Conservation (phyloP, 2,113 vertebrate genomes). For the Odobenus rosmarus region DNA sequence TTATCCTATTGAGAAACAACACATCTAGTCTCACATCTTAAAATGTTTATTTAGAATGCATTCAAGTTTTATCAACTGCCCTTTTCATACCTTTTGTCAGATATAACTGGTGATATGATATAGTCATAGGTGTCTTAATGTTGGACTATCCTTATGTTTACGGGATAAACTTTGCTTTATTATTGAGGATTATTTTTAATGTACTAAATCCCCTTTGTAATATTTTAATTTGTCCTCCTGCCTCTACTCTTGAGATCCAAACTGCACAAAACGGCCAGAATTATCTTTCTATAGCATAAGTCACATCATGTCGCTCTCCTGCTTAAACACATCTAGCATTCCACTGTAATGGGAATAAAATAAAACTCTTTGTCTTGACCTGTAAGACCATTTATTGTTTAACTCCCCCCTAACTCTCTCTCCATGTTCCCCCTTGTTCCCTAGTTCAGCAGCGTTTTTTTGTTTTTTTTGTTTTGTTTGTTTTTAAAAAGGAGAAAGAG, state of each 20-base stretch:
- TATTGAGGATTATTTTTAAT: background rate
- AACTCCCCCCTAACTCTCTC: background rate
- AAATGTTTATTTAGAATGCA: conserved; percentile 24
- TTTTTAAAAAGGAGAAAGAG: background rate
- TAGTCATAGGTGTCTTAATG: background rate
- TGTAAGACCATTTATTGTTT: background rate
- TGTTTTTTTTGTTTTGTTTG: background rate
- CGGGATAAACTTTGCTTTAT: background rate
- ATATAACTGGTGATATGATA: background rate
- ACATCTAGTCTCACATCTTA: background rate
- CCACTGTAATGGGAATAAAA: background rate
- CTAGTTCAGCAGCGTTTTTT: background rate
- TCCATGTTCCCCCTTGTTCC: background rate
- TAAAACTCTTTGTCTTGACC: background rate
- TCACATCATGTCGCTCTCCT: background rate
- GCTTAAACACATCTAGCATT: background rate
- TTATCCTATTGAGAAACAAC: background rate
- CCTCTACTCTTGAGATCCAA: background rate
- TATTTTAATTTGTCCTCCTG: background rate
- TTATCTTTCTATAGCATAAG: background rate
- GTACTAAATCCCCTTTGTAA: background rate
- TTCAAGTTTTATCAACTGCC: background rate
- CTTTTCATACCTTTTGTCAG: background rate
- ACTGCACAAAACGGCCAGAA: background rate
- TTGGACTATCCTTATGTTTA: background rate